Percentiles rank a stretch among this genome's conserved stretches.
Conservation (phyloP, 2,888 invertebrate genomes). For the Lasioglossum malachurum region DNA sequence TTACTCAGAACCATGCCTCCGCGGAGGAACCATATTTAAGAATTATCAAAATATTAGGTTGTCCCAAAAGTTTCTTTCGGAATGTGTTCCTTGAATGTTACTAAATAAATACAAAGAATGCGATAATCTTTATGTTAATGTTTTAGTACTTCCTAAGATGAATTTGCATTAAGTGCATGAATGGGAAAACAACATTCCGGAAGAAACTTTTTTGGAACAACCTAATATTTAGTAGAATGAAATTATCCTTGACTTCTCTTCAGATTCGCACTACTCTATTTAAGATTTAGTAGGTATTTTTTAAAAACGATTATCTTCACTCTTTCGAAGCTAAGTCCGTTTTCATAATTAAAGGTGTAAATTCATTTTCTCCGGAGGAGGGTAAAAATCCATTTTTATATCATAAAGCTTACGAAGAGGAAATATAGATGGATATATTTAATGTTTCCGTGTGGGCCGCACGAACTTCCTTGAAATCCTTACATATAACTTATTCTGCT, state of each 20-base stretch:
- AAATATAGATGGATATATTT: not conserved
- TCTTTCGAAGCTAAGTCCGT: not conserved
- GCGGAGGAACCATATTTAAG: not conserved
- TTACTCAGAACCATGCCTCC: not conserved
- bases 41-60: not conserved
- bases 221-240: not conserved
- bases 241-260: not conserved
- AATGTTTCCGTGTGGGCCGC: not conserved
- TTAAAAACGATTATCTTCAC: too few species aligned
- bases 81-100: too few species aligned
- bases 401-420: not conserved
- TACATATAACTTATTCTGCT: conserved; percentile 12
- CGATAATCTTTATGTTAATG: too few species aligned
- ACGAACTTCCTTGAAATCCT: not conserved
- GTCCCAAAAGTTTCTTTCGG: too few species aligned
- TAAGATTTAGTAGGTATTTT: not conserved
- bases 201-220: too few species aligned
- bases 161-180: too few species aligned
- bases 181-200: too few species aligned
- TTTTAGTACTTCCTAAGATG: too few species aligned
- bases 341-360: not conserved
- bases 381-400: not conserved
- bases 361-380: not conserved
- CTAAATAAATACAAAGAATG: too few species aligned
- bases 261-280: not conserved